phyloP scores from a whole-genome alignment of 2,113 vertebrate genomes.

The Grammomys surdaster region DNA sequence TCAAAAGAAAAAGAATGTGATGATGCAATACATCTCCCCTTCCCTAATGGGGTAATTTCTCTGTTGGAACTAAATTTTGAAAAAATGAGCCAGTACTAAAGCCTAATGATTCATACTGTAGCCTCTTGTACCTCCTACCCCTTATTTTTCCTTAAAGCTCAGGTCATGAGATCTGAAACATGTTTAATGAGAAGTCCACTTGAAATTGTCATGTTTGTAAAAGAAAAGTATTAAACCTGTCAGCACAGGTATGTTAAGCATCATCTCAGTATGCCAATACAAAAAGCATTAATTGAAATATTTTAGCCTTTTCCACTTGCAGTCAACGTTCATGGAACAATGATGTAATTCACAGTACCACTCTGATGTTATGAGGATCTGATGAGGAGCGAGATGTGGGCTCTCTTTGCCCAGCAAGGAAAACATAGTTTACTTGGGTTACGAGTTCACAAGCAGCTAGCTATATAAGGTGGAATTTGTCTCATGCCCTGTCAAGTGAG shows the following conservation, averaged over 20 bases:
- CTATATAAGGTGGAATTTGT: not conserved
- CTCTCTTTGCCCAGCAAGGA: not conserved
- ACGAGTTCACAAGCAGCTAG: not conserved
- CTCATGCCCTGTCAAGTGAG: not conserved
- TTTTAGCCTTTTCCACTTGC: conserved; percentile 38
- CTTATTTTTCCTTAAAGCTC: not conserved
- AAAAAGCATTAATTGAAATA: conserved; percentile 64
- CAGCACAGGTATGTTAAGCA: not conserved
- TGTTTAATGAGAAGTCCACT: conserved; percentile 58
- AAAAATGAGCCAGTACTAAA: conserved; percentile 5
- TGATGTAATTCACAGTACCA: not conserved
- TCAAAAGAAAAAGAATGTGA: conserved; percentile 47
- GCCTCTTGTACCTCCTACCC: not conserved
- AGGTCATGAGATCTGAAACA: conserved; percentile 41
- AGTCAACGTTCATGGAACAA: conserved; percentile 15
- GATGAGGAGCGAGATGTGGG: not conserved
- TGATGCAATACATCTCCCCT: conserved; percentile 24
- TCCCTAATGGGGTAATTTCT: conserved; percentile 48
- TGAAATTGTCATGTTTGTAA: conserved; percentile 56
- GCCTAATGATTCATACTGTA: conserved; percentile 1
- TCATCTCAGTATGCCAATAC: not conserved
- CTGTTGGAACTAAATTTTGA: conserved; percentile 36
- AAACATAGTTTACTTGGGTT: not conserved
- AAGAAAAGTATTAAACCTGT: conserved; percentile 42
- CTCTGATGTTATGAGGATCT: not conserved